phyloP scores from a whole-genome alignment of 2,888 invertebrate genomes.

The Thymelicus lineola region DNA sequence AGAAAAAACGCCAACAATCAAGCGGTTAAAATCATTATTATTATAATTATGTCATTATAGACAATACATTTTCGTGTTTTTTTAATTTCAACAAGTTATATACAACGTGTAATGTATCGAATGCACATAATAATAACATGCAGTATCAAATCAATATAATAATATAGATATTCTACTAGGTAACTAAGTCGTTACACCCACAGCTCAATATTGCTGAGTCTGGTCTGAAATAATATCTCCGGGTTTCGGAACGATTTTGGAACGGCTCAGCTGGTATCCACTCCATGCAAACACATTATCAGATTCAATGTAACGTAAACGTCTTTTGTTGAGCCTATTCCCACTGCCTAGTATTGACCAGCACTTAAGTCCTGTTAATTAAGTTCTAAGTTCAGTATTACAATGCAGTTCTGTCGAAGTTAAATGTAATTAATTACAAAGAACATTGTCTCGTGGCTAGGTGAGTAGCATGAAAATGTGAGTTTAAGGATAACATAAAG shows the following conservation, averaged over 20 bases:
- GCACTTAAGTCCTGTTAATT: conserved; percentile 52
- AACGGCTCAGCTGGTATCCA: conserved; percentile 65
- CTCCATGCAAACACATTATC: conserved; percentile 70
- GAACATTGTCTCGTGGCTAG: conserved; percentile 12
- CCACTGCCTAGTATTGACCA: conserved; percentile 52
- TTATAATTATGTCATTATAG: no score
- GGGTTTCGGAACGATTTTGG: conserved; percentile 64
- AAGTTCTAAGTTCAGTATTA: conserved; percentile 46
- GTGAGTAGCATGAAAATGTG: neutral
- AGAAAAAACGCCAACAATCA: no score
- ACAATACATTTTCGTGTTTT: no score
- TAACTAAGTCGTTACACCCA: neutral
- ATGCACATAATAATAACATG: no score
- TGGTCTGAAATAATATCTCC: conserved; percentile 78
- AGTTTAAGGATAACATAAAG: no score
- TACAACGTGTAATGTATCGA: no score
- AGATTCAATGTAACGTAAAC: conserved; percentile 68
- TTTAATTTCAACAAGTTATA: no score
- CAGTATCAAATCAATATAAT: no score
- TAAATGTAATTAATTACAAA: conserved; percentile 38
- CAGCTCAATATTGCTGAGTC: conserved; percentile 44
- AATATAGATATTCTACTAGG: no score
- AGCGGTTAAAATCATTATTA: no score
- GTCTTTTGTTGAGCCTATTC: conserved; percentile 72
- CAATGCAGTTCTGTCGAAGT: conserved; percentile 39